Percentiles rank a stretch among this genome's conserved stretches.
Evolutionary conservation across 1,140 invertebrate genomes (phyloP).

Genomic region (Hypsibius dujardini): DNA sequence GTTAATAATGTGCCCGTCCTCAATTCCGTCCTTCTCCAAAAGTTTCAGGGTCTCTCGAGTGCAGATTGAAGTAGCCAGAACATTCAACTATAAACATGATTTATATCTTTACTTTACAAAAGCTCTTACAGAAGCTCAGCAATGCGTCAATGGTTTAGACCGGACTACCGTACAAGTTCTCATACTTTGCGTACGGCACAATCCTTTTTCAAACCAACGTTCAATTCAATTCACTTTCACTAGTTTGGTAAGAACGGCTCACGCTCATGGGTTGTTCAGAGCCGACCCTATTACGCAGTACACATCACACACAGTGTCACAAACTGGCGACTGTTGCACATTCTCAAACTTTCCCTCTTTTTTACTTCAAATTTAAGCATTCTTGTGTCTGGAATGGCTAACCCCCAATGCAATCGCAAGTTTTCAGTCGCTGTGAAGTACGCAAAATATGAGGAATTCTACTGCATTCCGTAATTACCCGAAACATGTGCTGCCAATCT

Average conservation of each 20-base stretch:
- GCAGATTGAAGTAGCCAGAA: conserved; percentile 46
- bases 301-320: too few relatives aligned
- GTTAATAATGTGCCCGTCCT: conserved; percentile 50
- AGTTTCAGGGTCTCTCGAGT: conserved; percentile 44
- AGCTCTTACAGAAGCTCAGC: neutral
- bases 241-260: neutral
- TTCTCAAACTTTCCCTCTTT: neutral
- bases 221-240: neutral
- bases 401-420: neutral
- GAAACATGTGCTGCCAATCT: neutral
- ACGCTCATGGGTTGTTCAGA: neutral
- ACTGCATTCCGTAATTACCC: neutral
- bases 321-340: too few relatives aligned
- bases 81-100: conserved; percentile 37
- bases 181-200: too few relatives aligned
- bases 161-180: neutral
- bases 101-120: neutral
- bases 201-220: too few relatives aligned
- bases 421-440: neutral
- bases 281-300: neutral
- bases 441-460: neutral
- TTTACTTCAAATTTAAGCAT: neutral
- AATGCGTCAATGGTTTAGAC: neutral
- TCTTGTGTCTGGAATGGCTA: neutral
- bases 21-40: conserved; percentile 44